Conservation (phyloP, 2,113 vertebrate genomes). For the Zingel zingel region DNA sequence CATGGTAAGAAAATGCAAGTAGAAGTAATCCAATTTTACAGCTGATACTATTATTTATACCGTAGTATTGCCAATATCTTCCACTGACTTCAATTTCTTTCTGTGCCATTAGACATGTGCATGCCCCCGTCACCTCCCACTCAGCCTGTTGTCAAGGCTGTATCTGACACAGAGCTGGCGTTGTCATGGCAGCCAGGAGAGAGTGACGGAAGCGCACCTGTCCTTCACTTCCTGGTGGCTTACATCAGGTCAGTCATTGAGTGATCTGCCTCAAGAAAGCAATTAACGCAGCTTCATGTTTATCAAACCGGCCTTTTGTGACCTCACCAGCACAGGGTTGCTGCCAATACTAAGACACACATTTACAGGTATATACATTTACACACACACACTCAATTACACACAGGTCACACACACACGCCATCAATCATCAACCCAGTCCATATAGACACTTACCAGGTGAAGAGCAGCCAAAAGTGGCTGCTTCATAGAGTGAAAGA, state of each 20-base stretch:
- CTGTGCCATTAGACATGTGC: conserved; percentile 86
- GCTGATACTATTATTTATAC: neutral
- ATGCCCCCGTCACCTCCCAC: conserved; percentile 89
- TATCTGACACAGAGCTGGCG: conserved; percentile 94
- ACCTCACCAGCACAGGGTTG: neutral
- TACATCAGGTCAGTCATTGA: conserved; percentile 88
- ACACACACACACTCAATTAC: neutral
- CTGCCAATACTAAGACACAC: neutral
- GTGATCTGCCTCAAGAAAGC: neutral
- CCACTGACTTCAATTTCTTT: conserved; percentile 26
- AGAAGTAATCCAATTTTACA: neutral
- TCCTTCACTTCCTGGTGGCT: conserved; percentile 91
- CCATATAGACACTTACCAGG: neutral
- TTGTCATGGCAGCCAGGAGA: conserved; percentile 92
- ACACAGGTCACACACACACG: neutral
- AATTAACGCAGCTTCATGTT: neutral
- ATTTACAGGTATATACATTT: neutral
- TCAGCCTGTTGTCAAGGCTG: conserved; percentile 86
- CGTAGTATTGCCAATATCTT: neutral
- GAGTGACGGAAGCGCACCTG: conserved; percentile 87
- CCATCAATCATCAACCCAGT: neutral
- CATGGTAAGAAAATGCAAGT: conserved; percentile 86
- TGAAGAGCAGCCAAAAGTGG: neutral
- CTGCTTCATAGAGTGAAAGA: neutral
- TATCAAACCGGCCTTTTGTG: neutral